Evolutionary conservation across 2,888 invertebrate species (phyloP).

Genomic region (Trachelus tabidus): DNA sequence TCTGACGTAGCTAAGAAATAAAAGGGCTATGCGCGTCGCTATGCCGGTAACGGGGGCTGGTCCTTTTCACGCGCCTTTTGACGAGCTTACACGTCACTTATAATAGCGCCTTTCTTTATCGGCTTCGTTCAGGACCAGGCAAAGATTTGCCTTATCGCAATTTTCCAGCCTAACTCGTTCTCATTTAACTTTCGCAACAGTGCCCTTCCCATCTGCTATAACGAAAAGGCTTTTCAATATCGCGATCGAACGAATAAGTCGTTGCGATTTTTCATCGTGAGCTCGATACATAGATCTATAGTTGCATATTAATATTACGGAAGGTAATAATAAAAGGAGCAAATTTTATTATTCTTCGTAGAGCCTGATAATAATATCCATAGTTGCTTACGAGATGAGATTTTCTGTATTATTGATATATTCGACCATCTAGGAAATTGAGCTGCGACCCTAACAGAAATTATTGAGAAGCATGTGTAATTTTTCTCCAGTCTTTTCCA

Average conservation of each 20-base stretch:
- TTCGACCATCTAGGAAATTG: background rate
- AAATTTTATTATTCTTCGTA: background rate
- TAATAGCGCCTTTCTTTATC: slow-evolving; percentile 27
- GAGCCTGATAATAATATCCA: background rate
- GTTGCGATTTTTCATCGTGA: background rate
- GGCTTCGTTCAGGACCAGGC: slow-evolving; percentile 24
- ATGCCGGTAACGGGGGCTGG: background rate
- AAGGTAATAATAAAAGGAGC: background rate
- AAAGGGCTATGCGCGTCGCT: background rate
- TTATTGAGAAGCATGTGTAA: background rate
- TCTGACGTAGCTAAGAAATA: background rate
- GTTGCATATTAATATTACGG: background rate
- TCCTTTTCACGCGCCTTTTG: background rate
- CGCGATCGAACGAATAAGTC: background rate
- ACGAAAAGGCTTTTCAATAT: background rate
- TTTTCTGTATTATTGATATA: background rate
- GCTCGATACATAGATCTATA: background rate
- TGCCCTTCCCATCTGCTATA: slow-evolving; percentile 3
- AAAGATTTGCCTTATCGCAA: slow-evolving; percentile 33
- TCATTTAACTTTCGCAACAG: slow-evolving; percentile 37
- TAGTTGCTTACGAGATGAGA: background rate
- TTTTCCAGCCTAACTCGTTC: slow-evolving; percentile 39
- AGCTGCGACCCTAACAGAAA: background rate
- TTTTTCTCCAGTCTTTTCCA: background rate
- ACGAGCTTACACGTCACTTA: background rate